phyloP scores from a whole-genome alignment of 2,888 invertebrate species.

The Callosobruchus maculatus region DNA sequence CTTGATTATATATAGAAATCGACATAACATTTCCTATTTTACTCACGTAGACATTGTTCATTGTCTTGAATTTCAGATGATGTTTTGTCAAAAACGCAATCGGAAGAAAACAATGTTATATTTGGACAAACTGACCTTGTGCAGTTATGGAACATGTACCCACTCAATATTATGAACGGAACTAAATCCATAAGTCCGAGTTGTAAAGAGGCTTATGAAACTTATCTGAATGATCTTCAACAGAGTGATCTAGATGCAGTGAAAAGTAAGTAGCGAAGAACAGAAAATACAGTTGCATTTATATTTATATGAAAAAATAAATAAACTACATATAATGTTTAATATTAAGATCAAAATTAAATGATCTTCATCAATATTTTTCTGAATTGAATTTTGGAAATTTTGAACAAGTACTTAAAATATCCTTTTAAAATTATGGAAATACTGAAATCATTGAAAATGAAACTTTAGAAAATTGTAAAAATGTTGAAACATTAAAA shows the following conservation, averaged over 20 bases:
- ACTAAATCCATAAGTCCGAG: slow-evolving; percentile 44
- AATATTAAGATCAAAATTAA: too few relatives aligned
- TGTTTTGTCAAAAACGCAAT: neutral
- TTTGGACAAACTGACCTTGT: neutral
- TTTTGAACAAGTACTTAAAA: too few relatives aligned
- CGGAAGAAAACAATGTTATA: neutral
- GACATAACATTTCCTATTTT: neutral
- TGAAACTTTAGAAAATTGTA: too few relatives aligned
- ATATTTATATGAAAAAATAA: too few relatives aligned
- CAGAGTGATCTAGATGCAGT: slow-evolving; percentile 54
- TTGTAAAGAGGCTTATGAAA: slow-evolving; percentile 50
- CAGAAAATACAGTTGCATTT: too few relatives aligned
- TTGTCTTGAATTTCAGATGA: neutral
- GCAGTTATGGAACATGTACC: slow-evolving; percentile 27
- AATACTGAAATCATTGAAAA: too few relatives aligned
- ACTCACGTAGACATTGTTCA: too few relatives aligned
- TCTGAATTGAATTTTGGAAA: too few relatives aligned
- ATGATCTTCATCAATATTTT: too few relatives aligned
- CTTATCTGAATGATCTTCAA: slow-evolving; percentile 27
- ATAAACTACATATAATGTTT: too few relatives aligned
- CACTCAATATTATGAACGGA: slow-evolving; percentile 23
- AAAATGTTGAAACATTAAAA: too few relatives aligned
- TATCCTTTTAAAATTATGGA: too few relatives aligned
- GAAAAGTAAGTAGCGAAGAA: slow-evolving; percentile 58
- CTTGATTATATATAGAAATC: neutral